Evolutionary conservation across 2,113 vertebrate species (phyloP).

Genomic region (Myrmophylax atrothorax): DNA sequence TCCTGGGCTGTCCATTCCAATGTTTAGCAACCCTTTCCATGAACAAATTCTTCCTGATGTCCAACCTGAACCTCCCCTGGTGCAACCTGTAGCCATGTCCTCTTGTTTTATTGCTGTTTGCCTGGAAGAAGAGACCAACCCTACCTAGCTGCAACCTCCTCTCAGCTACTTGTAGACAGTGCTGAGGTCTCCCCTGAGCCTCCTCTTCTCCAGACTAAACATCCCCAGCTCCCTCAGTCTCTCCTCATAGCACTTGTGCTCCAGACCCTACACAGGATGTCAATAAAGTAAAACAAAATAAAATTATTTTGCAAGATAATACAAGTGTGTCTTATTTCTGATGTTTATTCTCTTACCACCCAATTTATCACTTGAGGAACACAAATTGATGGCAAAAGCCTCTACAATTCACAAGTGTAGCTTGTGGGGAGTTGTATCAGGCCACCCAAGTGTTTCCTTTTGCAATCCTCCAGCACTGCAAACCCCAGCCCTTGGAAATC

Average conservation of each 20-base stretch:
- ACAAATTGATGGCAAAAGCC: neutral
- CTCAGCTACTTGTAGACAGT: neutral
- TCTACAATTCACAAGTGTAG: neutral
- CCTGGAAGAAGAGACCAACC: neutral
- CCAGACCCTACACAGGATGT: neutral
- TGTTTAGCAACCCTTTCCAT: no score
- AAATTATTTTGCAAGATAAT: neutral
- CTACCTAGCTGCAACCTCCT: neutral
- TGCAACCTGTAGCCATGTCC: neutral
- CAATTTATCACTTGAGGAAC: neutral
- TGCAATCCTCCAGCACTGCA: neutral
- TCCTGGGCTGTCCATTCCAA: neutral
- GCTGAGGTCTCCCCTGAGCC: neutral
- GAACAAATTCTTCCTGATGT: neutral
- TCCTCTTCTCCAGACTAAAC: neutral
- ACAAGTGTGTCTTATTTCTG: neutral
- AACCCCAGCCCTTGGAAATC: neutral
- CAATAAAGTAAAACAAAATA: neutral
- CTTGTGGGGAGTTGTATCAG: neutral
- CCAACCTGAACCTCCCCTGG: neutral
- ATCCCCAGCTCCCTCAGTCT: neutral
- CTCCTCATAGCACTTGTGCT: neutral
- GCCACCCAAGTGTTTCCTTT: neutral
- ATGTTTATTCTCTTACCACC: neutral
- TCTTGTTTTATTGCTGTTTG: rapidly evolving